Evolutionary conservation across 1,140 invertebrate species (phyloP).

Genomic region (Drosophila ercepeae): DNA sequence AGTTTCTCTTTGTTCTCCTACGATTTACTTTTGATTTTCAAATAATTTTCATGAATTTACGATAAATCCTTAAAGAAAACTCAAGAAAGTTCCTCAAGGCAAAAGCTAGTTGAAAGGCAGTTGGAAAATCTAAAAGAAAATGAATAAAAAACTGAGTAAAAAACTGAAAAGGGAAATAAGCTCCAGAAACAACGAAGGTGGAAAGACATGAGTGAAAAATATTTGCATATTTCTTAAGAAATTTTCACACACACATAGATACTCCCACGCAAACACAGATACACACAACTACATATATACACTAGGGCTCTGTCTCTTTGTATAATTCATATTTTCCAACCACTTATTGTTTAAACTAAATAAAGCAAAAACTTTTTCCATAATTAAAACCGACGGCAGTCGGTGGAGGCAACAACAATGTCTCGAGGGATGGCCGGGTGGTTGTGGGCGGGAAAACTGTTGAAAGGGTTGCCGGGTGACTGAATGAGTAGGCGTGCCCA

Average conservation of each 20-base stretch:
- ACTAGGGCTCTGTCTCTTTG: conserved; percentile 50
- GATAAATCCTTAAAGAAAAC: too few relatives aligned
- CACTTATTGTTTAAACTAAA: conserved; percentile 79
- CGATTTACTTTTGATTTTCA: too few relatives aligned
- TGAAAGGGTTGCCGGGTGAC: too few relatives aligned
- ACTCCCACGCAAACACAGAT: conserved; percentile 2
- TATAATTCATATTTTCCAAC: conserved; percentile 78
- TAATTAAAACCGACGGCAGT: conserved; percentile 70
- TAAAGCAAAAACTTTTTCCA: conserved; percentile 78
- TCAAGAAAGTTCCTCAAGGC: conserved; percentile 46
- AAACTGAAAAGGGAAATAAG: conserved; percentile 23
- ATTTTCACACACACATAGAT: conserved; percentile 34
- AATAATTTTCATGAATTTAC: too few relatives aligned
- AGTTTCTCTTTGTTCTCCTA: too few relatives aligned
- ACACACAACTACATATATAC: conserved; percentile 10
- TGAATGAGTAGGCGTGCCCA: too few relatives aligned
- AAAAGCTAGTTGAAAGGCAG: conserved; percentile 33
- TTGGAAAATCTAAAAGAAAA: conserved; percentile 3
- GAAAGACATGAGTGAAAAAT: conserved; percentile 44
- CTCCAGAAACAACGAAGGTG: conserved; percentile 25
- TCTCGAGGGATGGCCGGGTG: background rate
- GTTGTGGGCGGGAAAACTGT: background rate
- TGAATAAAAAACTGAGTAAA: background rate
- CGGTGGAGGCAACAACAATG: conserved; percentile 7
- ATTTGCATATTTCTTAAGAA: conserved; percentile 70